Percentiles rank a stretch among this genome's conserved stretches.
Conservation (phyloP, 2,888 invertebrate genomes). For the Eupithecia inturbata region DNA sequence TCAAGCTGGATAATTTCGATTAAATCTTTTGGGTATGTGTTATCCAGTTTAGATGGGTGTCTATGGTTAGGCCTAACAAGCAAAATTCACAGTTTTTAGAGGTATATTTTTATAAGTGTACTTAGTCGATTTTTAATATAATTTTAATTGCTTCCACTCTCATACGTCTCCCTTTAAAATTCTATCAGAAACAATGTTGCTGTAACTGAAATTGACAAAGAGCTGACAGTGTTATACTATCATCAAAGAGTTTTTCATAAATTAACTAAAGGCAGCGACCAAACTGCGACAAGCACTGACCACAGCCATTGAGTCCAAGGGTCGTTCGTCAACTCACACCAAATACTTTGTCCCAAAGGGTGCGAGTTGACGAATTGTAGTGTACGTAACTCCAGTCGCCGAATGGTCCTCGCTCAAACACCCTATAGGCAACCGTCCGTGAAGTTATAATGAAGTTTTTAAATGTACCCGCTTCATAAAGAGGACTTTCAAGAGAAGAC, state of each 20-base stretch:
- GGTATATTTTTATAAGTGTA: too few species aligned
- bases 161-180: too few species aligned
- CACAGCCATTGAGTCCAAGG: not conserved
- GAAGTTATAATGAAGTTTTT: slow-evolving; percentile 72
- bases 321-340: not conserved
- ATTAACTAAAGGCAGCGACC: not conserved
- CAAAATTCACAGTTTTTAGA: too few species aligned
- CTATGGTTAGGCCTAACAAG: too few species aligned
- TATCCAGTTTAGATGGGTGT: too few species aligned
- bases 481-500: slow-evolving; percentile 62
- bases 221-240: not conserved
- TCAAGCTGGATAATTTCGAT: too few species aligned
- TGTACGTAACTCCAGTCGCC: slow-evolving; percentile 9
- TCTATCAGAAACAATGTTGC: too few species aligned
- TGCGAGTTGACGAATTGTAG: not conserved
- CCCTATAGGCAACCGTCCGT: slow-evolving; percentile 52
- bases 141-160: too few species aligned
- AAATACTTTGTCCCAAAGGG: not conserved
- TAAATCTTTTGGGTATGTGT: too few species aligned
- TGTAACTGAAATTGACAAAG: too few species aligned
- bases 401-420: slow-evolving; percentile 31
- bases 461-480: slow-evolving; percentile 69
- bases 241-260: not conserved
- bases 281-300: not conserved
- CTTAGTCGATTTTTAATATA: too few species aligned